Percentiles rank a stretch among this genome's conserved stretches.
These are phyloP conservation scores for Philypnodon macrostomus DNA, from an alignment of 2,797 vertebrate genomes.

Conservation along the genomic window DNA sequence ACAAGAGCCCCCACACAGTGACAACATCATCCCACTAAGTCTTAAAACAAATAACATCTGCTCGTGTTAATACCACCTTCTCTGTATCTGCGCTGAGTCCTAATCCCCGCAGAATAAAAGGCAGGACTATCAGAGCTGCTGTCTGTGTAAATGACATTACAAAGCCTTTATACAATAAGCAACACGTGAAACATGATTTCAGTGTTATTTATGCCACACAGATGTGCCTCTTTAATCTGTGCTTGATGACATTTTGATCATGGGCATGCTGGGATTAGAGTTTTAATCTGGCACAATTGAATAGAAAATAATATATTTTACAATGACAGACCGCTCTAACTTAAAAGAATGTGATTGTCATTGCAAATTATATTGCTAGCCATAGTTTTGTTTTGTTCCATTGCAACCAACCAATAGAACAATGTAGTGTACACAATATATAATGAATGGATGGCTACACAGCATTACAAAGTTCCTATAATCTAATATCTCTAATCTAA, in stretches of 20 bases:
- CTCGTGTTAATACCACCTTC: conserved; percentile 57
- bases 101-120: conserved; percentile 54
- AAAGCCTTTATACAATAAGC: too few species aligned
- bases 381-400: too few species aligned
- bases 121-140: conserved; percentile 43
- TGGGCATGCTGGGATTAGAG: not conserved
- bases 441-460: too few species aligned
- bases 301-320: too few species aligned
- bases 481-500: too few species aligned
- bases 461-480: too few species aligned
- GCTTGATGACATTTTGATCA: not conserved
- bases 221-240: conserved; percentile 1
- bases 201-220: too few species aligned
- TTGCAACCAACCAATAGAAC: too few species aligned
- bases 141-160: conserved; percentile 20
- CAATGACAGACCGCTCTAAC: too few species aligned
- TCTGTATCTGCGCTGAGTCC: conserved; percentile 64
- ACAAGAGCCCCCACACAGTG: too few species aligned
- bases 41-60: conserved; percentile 72
- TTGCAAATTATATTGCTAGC: too few species aligned
- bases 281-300: conserved; percentile 11
- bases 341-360: not conserved
- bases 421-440: too few species aligned
- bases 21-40: conserved; percentile 12
- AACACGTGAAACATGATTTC: conserved; percentile 4